Conservation (phyloP, 2,797 vertebrate species). For the Rhodeus uyekii region DNA sequence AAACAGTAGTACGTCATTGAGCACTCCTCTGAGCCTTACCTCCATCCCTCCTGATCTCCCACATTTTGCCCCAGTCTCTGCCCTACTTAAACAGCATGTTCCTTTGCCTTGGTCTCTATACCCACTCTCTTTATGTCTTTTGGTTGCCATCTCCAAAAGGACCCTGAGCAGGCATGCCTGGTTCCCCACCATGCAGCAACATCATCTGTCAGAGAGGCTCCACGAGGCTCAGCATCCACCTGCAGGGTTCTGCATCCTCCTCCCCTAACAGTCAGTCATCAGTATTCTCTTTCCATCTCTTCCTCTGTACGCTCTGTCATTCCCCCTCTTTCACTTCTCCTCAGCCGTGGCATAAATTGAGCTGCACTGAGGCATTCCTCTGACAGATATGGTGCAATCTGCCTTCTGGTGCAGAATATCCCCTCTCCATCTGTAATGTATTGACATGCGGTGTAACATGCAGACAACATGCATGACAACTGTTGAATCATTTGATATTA, state of each 20-base stretch:
- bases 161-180: constrained; percentile 26
- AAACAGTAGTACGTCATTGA: constrained; percentile 72
- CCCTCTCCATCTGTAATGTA: constrained; percentile 20
- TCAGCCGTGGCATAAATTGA: constrained; percentile 60
- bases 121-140: constrained; percentile 48
- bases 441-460: not conserved
- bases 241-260: constrained; percentile 62
- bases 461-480: constrained; percentile 8
- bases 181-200: constrained; percentile 48
- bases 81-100: constrained; percentile 43
- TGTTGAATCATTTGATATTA: not conserved
- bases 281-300: constrained; percentile 72
- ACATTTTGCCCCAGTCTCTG: constrained; percentile 53
- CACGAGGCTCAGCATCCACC: constrained; percentile 65
- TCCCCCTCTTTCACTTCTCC: constrained; percentile 44
- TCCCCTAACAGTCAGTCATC: constrained; percentile 64
- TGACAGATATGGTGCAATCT: constrained; percentile 33
- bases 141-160: not conserved
- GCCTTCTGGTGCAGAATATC: constrained; percentile 30
- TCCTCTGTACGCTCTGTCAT: constrained; percentile 35
- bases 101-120: constrained; percentile 9
- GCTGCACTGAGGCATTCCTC: constrained; percentile 54
- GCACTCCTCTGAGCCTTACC: constrained; percentile 57
- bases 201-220: constrained; percentile 50
- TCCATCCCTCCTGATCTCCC: constrained; percentile 36